A percentile compares a stretch with the other conserved stretches of the same genome.
Conservation (phyloP, 2,113 vertebrate species). For the Corythornis madagascariensis region DNA sequence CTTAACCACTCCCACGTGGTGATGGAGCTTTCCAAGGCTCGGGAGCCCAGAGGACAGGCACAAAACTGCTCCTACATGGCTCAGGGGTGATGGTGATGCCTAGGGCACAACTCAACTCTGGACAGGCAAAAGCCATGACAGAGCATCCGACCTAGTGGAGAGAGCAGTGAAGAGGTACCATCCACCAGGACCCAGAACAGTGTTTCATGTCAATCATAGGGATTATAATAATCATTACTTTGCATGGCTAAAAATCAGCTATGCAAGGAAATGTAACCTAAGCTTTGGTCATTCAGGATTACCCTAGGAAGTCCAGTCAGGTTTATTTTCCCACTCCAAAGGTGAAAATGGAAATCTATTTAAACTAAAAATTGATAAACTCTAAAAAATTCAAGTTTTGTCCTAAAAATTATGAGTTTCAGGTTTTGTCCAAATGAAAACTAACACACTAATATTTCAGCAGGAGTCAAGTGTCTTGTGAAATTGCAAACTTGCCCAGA, state of each 20-base stretch:
- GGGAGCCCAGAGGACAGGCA: rapidly evolving
- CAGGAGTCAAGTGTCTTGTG: not conserved
- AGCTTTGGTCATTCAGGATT: not conserved
- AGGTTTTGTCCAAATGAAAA: not conserved
- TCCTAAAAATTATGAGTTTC: not conserved
- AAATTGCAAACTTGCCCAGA: not conserved
- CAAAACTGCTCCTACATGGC: not conserved
- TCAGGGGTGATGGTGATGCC: not conserved
- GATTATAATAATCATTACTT: not conserved
- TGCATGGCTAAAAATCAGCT: not conserved
- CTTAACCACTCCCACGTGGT: not conserved
- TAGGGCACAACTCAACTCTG: not conserved
- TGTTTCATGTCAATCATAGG: not conserved
- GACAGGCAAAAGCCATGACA: not conserved
- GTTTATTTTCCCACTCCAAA: not conserved
- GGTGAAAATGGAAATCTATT: not conserved
- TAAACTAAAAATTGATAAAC: not conserved
- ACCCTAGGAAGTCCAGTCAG: not conserved
- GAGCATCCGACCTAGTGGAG: not conserved
- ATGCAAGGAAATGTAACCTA: not conserved
- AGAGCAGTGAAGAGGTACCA: not conserved
- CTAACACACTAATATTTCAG: not conserved
- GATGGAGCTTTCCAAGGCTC: not conserved
- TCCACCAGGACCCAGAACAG: not conserved
- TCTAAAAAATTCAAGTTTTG: not conserved